Evolutionary conservation across 2,888 invertebrate genomes (phyloP).

Genomic region (Scelioninae gen. 1): DNA sequence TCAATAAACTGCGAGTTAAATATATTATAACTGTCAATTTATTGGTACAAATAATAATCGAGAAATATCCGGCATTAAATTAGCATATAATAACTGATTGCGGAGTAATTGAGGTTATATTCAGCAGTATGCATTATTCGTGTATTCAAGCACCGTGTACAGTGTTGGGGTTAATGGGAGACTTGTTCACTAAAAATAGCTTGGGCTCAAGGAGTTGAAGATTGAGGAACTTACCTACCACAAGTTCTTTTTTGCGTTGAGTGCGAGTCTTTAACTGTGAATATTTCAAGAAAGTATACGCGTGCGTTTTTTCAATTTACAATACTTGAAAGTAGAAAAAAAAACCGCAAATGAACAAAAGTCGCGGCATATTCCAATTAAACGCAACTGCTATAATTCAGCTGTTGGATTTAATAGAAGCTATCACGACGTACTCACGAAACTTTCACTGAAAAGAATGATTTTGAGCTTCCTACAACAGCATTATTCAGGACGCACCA

Average conservation of each 20-base stretch:
- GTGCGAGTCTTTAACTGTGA: constrained; percentile 55
- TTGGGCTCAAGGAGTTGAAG: constrained; percentile 51
- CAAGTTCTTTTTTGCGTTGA: constrained; percentile 53
- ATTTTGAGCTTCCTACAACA: too few species aligned
- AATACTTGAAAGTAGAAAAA: constrained; percentile 32
- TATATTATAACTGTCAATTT: constrained; percentile 37
- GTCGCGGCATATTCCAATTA: too few species aligned
- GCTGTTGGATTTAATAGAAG: not conserved
- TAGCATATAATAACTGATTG: constrained; percentile 59
- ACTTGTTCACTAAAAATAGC: constrained; percentile 54
- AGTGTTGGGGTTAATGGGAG: constrained; percentile 65
- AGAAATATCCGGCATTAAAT: constrained; percentile 49
- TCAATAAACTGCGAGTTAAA: constrained; percentile 38
- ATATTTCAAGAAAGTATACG: constrained; percentile 51
- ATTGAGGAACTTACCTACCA: constrained; percentile 55
- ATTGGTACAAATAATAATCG: constrained; percentile 44
- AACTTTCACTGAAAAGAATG: too few species aligned
- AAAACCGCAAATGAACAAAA: constrained; percentile 17
- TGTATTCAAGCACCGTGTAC: constrained; percentile 46
- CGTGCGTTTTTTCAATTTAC: constrained; percentile 41
- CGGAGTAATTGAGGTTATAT: constrained; percentile 52
- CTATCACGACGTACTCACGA: too few species aligned
- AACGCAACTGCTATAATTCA: constrained; percentile 25
- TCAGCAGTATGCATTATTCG: constrained; percentile 49
- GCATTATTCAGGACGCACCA: constrained; percentile 79